Conservation (phyloP, 1,140 invertebrate genomes). For the Lepidurus apus region DNA sequence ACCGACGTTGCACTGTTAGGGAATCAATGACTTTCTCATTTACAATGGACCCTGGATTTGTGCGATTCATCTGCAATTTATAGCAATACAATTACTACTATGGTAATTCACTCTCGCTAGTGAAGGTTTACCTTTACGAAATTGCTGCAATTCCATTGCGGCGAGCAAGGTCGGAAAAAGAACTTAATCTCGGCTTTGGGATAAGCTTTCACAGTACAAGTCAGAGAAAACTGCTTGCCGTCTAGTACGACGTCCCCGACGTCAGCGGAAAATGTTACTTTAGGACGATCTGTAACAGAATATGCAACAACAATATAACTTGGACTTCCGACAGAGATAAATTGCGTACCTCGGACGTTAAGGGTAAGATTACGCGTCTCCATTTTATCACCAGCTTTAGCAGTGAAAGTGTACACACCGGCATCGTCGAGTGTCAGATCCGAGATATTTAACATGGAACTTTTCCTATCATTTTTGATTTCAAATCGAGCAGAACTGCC, state of each 20-base stretch:
- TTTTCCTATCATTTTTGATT: constrained; percentile 23
- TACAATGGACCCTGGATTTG: too few species aligned
- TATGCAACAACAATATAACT: not conserved
- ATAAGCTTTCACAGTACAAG: not conserved
- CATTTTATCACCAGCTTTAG: not conserved
- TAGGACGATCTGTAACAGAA: constrained; percentile 17
- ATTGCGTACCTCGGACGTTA: constrained; percentile 17
- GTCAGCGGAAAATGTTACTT: not conserved
- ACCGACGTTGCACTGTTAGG: too few species aligned
- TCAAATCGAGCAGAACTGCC: not conserved
- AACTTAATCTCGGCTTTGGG: not conserved
- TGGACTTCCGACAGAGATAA: not conserved
- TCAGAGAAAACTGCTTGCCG: not conserved
- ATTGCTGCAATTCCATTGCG: not conserved
- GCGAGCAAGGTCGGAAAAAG: not conserved
- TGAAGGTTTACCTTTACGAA: not conserved
- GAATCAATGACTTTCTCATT: too few species aligned
- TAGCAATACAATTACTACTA: too few species aligned
- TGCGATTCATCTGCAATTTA: too few species aligned
- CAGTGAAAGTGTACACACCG: constrained; percentile 25
- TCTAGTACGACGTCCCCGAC: not conserved
- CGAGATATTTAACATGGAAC: constrained; percentile 16
- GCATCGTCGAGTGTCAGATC: constrained; percentile 26
- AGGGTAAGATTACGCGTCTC: constrained; percentile 20
- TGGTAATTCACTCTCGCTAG: not conserved